These are phyloP conservation scores for Dasypolia templi DNA, from an alignment of 2,888 invertebrate species.

Conservation along the genomic window DNA sequence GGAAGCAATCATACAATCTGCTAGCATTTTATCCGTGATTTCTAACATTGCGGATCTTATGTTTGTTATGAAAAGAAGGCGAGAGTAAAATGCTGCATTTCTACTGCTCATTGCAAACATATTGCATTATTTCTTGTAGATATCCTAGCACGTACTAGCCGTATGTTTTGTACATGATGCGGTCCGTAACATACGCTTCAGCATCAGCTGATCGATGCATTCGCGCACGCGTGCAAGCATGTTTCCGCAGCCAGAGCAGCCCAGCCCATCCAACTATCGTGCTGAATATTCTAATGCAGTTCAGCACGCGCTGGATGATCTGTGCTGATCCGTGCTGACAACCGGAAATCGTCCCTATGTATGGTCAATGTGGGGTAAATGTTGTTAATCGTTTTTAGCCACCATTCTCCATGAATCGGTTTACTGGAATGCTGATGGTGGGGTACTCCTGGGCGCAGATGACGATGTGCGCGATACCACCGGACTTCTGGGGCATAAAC, in stretches of 20 bases:
- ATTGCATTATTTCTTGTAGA: background rate
- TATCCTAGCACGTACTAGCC: too few species aligned
- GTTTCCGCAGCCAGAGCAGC: background rate
- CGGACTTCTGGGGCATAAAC: slow-evolving; percentile 93
- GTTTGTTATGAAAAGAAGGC: background rate
- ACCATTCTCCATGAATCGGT: slow-evolving; percentile 95
- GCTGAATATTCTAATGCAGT: slow-evolving; percentile 1
- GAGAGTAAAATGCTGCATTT: background rate
- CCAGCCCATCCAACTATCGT: background rate
- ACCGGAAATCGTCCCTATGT: background rate
- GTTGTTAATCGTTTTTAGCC: slow-evolving; percentile 89
- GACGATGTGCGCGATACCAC: slow-evolving; percentile 94
- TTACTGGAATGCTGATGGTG: slow-evolving; percentile 94
- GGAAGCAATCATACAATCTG: background rate
- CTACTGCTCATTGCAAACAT: background rate
- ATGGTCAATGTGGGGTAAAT: slow-evolving; percentile 8
- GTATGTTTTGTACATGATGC: slow-evolving; percentile 3
- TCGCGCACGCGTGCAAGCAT: slow-evolving; percentile 19
- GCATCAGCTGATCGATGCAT: slow-evolving; percentile 1
- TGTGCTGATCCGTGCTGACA: slow-evolving; percentile 6
- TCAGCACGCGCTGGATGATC: slow-evolving; percentile 10
- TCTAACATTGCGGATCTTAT: background rate
- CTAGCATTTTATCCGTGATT: slow-evolving; percentile 7
- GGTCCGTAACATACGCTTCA: background rate
- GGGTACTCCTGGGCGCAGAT: slow-evolving; percentile 95